Conservation (phyloP, 2,888 invertebrate genomes). For the Ligdia adustata region DNA sequence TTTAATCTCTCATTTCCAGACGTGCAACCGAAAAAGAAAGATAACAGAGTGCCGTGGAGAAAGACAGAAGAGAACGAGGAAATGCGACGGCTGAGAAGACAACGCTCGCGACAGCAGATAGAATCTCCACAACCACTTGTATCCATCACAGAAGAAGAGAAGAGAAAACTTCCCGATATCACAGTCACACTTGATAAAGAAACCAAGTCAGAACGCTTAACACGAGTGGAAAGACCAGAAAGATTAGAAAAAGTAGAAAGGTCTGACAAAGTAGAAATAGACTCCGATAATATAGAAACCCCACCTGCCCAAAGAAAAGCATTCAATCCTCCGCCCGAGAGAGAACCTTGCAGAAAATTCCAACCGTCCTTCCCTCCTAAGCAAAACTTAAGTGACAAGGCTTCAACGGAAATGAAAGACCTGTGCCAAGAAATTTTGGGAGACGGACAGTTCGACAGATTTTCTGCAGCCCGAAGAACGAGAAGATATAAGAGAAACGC, state of each 20-base stretch:
- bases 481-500: constrained; percentile 89
- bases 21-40: constrained; percentile 88
- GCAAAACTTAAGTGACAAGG: constrained; percentile 55
- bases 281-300: constrained; percentile 95
- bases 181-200: constrained; percentile 60
- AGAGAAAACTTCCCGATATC: constrained; percentile 80
- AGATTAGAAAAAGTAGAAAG: constrained; percentile 40
- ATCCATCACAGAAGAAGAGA: constrained; percentile 86
- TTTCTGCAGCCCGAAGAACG: constrained; percentile 91
- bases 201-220: constrained; percentile 53
- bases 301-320: constrained; percentile 91
- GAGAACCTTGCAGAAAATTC: constrained; percentile 84
- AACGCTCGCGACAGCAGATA: constrained; percentile 81
- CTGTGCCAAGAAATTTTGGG: constrained; percentile 84
- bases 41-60: constrained; percentile 91
- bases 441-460: constrained; percentile 93
- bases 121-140: constrained; percentile 72
- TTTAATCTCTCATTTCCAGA: constrained; percentile 75
- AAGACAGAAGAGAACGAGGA: constrained; percentile 89
- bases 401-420: constrained; percentile 69
- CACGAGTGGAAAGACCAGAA: neutral
- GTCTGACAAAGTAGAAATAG: constrained; percentile 90
- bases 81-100: constrained; percentile 83
- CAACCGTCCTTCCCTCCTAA: constrained; percentile 61
- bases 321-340: constrained; percentile 86